Conservation (phyloP, 2,888 invertebrate species). For the Brachyptera putata region DNA sequence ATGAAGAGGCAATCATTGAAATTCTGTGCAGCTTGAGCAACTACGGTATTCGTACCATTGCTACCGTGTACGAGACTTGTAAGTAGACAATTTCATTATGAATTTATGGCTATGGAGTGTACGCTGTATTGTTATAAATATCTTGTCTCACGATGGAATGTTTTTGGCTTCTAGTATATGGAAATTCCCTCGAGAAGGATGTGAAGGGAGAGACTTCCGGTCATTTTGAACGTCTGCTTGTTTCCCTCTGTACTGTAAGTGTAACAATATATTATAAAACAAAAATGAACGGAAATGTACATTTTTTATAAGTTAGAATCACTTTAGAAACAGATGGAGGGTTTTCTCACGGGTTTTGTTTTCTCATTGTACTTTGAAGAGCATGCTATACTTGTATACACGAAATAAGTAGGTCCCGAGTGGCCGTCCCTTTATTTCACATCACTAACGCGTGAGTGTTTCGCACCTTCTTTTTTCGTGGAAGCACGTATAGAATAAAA, state of each 20-base stretch:
- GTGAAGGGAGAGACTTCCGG: constrained; percentile 52
- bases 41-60: constrained; percentile 42
- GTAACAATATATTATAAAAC: too few relatives aligned
- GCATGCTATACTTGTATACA: too few relatives aligned
- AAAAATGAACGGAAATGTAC: too few relatives aligned
- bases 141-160: not conserved
- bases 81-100: constrained; percentile 28
- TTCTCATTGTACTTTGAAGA: too few relatives aligned
- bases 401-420: too few relatives aligned
- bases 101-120: not conserved
- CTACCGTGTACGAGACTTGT: constrained; percentile 41
- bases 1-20: constrained; percentile 48
- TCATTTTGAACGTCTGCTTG: constrained; percentile 50
- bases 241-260: constrained; percentile 45
- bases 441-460: too few relatives aligned
- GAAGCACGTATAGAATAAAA: too few relatives aligned
- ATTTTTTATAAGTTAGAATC: too few relatives aligned
- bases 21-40: constrained; percentile 50
- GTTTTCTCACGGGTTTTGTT: too few relatives aligned
- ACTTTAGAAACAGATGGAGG: too few relatives aligned
- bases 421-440: too few relatives aligned
- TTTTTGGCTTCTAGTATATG: constrained; percentile 42
- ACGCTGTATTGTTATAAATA: not conserved
- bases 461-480: too few relatives aligned
- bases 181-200: constrained; percentile 45